Conservation (phyloP, 1,140 invertebrate genomes). For the Ips typographus region DNA sequence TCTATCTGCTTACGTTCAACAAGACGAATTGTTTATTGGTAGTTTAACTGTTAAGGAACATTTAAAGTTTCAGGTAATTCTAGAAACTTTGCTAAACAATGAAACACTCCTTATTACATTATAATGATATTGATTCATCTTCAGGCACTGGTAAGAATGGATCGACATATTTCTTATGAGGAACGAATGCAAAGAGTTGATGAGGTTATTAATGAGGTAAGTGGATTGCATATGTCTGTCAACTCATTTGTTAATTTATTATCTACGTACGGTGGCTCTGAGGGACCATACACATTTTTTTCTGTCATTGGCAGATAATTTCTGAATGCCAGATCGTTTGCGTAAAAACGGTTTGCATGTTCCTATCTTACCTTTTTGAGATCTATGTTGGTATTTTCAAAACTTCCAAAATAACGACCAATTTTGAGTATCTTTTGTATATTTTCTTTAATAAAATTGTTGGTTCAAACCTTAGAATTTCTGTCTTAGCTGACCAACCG, state of each 20-base stretch:
- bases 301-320: no score
- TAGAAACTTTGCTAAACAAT: not conserved
- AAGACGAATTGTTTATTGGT: conserved; percentile 92
- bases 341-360: no score
- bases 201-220: conserved; percentile 85
- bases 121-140: not conserved
- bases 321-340: no score
- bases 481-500: no score
- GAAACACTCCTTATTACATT: not conserved
- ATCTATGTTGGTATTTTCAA: no score
- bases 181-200: conserved; percentile 83
- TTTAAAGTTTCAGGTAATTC: conserved; percentile 76
- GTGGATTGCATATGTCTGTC: conserved; percentile 20
- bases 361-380: no score
- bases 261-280: no score
- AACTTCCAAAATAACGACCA: no score
- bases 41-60: conserved; percentile 91
- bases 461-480: no score
- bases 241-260: not conserved
- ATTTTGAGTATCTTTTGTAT: no score
- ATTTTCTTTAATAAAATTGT: no score
- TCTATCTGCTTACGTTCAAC: conserved; percentile 92
- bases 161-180: conserved; percentile 70
- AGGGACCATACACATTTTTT: no score
- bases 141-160: conserved; percentile 91